Percentiles rank a stretch among this genome's conserved stretches.
Conservation (phyloP, 2,113 vertebrate genomes). For the Callospermophilus lateralis region DNA sequence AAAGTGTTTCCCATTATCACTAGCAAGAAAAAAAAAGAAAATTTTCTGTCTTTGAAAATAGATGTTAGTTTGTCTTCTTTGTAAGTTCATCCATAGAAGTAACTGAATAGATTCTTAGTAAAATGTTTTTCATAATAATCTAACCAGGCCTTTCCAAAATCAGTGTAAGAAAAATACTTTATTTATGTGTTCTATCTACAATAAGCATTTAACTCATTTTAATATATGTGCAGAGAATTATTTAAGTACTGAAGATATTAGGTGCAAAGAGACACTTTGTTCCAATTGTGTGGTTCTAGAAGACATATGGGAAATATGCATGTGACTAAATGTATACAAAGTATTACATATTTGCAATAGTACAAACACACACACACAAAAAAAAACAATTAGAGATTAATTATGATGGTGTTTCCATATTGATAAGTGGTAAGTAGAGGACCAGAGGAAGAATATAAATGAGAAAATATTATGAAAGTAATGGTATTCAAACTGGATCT, state of each 20-base stretch:
- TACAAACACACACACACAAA: not conserved
- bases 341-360: not conserved
- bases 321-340: not conserved
- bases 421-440: not conserved
- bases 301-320: not conserved
- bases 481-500: not conserved
- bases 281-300: not conserved
- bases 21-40: slow-evolving; percentile 54
- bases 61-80: not conserved
- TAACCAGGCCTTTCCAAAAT: not conserved
- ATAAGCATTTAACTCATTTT: not conserved
- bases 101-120: not conserved
- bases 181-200: not conserved
- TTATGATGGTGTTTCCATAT: not conserved
- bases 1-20: not conserved
- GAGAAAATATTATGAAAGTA: not conserved
- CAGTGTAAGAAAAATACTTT: not conserved
- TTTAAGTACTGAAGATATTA: not conserved
- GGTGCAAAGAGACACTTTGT: not conserved
- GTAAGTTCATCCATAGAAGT: not conserved
- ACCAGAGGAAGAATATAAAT: not conserved
- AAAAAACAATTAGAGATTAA: not conserved
- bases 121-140: slow-evolving; percentile 1
- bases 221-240: not conserved
- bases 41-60: not conserved